Percentiles rank a stretch among this genome's conserved stretches.
Evolutionary conservation across 2,888 invertebrate species (phyloP).

Genomic region (Hymenopus coronatus): DNA sequence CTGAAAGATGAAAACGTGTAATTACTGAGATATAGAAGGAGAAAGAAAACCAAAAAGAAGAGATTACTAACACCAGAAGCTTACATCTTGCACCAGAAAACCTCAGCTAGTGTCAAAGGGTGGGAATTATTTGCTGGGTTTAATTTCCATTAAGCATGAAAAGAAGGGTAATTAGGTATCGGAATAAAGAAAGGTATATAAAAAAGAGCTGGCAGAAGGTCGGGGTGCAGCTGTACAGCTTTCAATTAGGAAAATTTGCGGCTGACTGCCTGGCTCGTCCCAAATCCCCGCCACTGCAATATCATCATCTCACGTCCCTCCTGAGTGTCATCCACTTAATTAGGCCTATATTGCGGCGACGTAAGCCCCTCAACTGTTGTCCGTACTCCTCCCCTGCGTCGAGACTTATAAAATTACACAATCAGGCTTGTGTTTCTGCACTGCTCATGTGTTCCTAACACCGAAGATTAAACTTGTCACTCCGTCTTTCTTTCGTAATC

Average conservation of each 20-base stretch:
- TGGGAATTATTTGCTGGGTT: neutral
- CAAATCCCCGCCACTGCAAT: slow-evolving; percentile 9
- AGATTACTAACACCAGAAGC: no score
- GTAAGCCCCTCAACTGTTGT: neutral
- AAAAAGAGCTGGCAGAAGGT: neutral
- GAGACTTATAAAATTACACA: neutral
- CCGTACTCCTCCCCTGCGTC: neutral
- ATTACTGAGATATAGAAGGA: no score
- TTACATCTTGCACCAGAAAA: no score
- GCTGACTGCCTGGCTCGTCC: neutral
- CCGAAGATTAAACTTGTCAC: neutral
- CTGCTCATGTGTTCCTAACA: no score
- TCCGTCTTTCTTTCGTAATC: neutral
- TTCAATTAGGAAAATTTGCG: slow-evolving; percentile 28
- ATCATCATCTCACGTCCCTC: neutral
- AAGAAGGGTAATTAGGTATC: neutral
- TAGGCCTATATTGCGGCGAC: slow-evolving; percentile 21
- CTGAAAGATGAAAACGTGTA: no score
- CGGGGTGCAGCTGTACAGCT: slow-evolving; percentile 9
- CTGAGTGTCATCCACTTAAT: slow-evolving; percentile 24
- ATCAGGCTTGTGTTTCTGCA: neutral
- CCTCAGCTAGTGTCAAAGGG: neutral
- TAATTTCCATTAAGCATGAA: neutral
- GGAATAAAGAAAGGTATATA: neutral
- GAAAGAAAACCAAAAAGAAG: no score